Conservation (phyloP, 2,797 vertebrate species). For the Gila robusta region DNA sequence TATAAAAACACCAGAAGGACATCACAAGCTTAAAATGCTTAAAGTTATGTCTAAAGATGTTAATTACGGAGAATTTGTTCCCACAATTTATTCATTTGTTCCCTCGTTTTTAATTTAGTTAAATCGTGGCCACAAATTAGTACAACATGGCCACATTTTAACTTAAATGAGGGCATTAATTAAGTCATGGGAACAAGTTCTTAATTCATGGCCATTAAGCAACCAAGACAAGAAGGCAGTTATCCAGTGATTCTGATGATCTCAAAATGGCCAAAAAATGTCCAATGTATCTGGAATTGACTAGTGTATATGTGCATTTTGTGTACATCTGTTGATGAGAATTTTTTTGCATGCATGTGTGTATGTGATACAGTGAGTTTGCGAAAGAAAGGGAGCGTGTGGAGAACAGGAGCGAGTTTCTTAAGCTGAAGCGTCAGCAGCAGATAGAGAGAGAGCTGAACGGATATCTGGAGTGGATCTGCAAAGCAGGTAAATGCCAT, state of each 20-base stretch:
- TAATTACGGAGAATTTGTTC: not conserved
- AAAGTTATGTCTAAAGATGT: not conserved
- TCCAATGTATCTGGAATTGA: not conserved
- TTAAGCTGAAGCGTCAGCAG: slow-evolving; percentile 92
- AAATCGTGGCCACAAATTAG: not conserved
- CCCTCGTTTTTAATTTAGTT: not conserved
- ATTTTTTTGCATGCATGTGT: slow-evolving; percentile 13
- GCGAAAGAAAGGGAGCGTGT: slow-evolving; percentile 96
- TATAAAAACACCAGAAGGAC: not conserved
- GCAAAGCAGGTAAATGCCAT: slow-evolving; percentile 86
- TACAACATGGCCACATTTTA: not conserved
- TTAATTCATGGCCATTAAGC: not conserved
- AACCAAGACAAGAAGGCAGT: not conserved
- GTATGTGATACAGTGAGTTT: slow-evolving; percentile 84
- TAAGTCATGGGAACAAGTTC: not conserved
- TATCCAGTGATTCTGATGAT: not conserved
- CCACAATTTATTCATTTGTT: not conserved
- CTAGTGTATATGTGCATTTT: slow-evolving; percentile 10
- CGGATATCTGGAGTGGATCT: slow-evolving; percentile 96
- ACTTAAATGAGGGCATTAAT: not conserved
- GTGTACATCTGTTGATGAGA: not conserved
- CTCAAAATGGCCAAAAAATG: not conserved
- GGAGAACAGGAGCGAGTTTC: slow-evolving; percentile 92
- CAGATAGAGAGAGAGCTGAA: slow-evolving; percentile 95
- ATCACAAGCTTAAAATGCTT: not conserved